phyloP scores from a whole-genome alignment of 2,797 vertebrate genomes.

The Mormyrops attenuatus region DNA sequence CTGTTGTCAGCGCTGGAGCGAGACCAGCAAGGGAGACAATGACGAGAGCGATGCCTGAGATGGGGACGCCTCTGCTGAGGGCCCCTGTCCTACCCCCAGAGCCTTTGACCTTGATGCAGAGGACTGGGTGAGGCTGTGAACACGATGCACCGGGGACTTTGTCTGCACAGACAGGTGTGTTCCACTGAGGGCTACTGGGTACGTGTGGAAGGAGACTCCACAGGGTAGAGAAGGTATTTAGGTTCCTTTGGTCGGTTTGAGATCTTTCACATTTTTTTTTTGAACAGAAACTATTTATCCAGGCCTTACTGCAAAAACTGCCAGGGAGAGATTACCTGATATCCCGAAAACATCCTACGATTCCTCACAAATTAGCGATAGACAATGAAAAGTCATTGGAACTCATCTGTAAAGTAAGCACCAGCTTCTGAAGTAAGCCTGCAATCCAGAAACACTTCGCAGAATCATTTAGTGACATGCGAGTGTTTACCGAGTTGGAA shows the following conservation, averaged over 20 bases:
- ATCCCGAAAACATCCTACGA: neutral
- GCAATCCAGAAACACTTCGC: neutral
- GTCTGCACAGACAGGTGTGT: neutral
- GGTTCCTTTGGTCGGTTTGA: conserved; percentile 24
- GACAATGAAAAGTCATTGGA: neutral
- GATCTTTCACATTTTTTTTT: conserved; percentile 3
- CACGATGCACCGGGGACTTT: neutral
- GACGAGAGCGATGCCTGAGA: conserved; percentile 72
- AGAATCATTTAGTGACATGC: neutral
- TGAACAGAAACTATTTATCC: conserved; percentile 37
- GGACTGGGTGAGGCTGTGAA: neutral
- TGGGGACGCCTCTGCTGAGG: neutral
- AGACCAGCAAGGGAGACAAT: conserved; percentile 73
- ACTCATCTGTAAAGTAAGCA: neutral
- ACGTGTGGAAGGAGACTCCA: neutral
- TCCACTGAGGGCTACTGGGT: neutral
- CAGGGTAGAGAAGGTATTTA: neutral
- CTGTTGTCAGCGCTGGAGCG: conserved; percentile 82
- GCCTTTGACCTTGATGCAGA: neutral
- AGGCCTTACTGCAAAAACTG: conserved; percentile 43
- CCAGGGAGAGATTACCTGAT: conserved; percentile 23
- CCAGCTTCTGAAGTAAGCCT: neutral
- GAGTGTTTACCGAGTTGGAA: neutral
- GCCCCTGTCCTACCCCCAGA: neutral
- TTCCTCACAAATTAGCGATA: neutral